These are phyloP conservation scores for Coptodon bakossiorum DNA, from an alignment of 2,113 vertebrate species.

Conservation along the genomic window DNA sequence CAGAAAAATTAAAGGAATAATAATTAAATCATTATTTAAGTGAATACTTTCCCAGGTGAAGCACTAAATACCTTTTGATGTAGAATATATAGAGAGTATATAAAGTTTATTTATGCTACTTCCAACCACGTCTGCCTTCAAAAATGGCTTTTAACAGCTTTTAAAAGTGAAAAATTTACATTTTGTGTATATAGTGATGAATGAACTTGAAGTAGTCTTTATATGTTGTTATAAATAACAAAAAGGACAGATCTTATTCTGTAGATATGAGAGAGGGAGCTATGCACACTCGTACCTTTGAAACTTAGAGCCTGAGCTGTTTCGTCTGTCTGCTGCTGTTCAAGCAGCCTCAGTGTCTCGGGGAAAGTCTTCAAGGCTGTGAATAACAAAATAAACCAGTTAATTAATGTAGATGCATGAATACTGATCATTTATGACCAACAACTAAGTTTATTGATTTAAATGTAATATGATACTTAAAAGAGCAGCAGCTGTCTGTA, in stretches of 20 bases:
- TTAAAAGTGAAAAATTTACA: rapidly evolving
- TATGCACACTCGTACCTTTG: not conserved
- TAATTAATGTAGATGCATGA: rapidly evolving
- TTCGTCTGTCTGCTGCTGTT: not conserved
- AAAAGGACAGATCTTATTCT: not conserved
- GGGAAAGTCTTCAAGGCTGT: not conserved
- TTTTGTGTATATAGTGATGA: not conserved
- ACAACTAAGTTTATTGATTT: not conserved
- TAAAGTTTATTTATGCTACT: not conserved
- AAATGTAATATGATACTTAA: not conserved
- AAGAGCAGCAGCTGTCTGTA: not conserved
- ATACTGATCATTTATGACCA: not conserved
- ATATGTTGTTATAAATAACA: not conserved
- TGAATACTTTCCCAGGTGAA: not conserved
- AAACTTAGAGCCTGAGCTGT: not conserved
- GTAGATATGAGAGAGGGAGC: not conserved
- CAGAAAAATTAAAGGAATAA: not conserved
- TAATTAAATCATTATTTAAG: not conserved
- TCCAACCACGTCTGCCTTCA: not conserved
- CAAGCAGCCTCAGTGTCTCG: not conserved
- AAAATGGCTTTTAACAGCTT: not conserved
- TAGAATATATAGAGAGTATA: not conserved
- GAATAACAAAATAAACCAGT: not conserved
- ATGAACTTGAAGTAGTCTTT: not conserved
- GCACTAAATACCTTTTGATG: not conserved